Evolutionary conservation across 1,140 invertebrate genomes (phyloP), one percentile per base, ranked within the genome.

Genomic region (Hydropsyche tenuis): DNA sequence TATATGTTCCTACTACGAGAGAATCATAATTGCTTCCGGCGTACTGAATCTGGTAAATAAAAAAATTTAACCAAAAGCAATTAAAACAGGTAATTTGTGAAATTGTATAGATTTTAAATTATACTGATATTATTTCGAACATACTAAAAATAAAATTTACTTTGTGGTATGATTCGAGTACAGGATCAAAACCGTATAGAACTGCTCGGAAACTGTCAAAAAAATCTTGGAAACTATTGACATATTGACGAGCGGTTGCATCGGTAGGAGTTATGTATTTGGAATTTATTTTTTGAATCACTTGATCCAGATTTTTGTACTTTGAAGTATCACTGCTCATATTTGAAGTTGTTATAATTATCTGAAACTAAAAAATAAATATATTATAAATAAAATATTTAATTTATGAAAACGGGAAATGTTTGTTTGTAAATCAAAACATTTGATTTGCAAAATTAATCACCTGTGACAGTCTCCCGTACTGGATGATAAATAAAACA

Each of bases 31-130:
- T 42, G 30, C 42, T 65, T 65, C 42, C 42, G 16, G 63, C 11
- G 43, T 65, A 65, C 20, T 65, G 30, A 18, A 65, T 42, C 63
- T 63, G 60, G 0, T 27, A 63, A 7, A 63, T 27, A 22, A 60
- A 60, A 60, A 22, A 60, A 25, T 4, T 22, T 22, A 60, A 53
- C n/a, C 9, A 37, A 37, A 37, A 37, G 9, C 9, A 37, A 37
- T 37, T n/a, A n/a, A n/a, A n/a, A n/a, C n/a, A n/a, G n/a, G n/a
- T n/a, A n/a, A n/a, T n/a, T n/a, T n/a, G n/a, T n/a, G n/a, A n/a
- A n/a, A n/a, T n/a, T n/a, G n/a, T n/a, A n/a, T n/a, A n/a, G n/a
- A n/a, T n/a, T n/a, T n/a, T n/a, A n/a, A n/a, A n/a, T n/a, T n/a
- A n/a, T n/a, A n/a, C n/a, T n/a, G n/a, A n/a, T n/a, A n/a, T n/a